Percentiles rank a stretch among this genome's conserved stretches.
These are phyloP conservation scores for Leptocoma aspasia DNA, from an alignment of 2,113 vertebrate species.

Conservation along the genomic window DNA sequence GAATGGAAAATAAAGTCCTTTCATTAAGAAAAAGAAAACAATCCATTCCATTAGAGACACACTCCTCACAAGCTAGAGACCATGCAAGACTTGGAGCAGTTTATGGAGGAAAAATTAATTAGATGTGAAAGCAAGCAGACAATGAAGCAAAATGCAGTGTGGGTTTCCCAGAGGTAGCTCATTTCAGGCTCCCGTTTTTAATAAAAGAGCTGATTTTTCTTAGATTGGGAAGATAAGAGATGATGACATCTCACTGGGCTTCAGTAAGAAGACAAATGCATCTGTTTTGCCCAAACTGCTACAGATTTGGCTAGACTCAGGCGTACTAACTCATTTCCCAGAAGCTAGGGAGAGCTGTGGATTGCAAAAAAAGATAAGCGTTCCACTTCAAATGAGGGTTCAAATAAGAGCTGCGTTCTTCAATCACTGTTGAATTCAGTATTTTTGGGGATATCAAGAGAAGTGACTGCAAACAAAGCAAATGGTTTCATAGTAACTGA, in stretches of 20 bases:
- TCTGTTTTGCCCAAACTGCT: not conserved
- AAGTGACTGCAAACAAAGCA: not conserved
- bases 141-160: not conserved
- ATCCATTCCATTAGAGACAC: not conserved
- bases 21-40: not conserved
- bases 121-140: not conserved
- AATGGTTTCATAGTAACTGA: not conserved
- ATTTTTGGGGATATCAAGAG: not conserved
- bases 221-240: not conserved
- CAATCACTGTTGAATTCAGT: not conserved
- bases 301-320: not conserved
- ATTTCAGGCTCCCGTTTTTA: not conserved
- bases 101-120: constrained; percentile 21
- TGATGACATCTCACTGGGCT: not conserved
- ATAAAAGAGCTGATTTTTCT: not conserved
- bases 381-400: not conserved
- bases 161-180: not conserved
- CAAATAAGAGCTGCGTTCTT: not conserved
- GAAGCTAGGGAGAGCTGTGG: not conserved
- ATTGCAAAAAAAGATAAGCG: not conserved
- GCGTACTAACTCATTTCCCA: not conserved
- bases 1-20: not conserved
- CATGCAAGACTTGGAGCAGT: not conserved
- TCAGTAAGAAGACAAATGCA: not conserved
- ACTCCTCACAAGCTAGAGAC: not conserved